These are phyloP conservation scores for Hirundo rustica DNA, from an alignment of 2,797 vertebrate genomes.

Conservation along the genomic window DNA sequence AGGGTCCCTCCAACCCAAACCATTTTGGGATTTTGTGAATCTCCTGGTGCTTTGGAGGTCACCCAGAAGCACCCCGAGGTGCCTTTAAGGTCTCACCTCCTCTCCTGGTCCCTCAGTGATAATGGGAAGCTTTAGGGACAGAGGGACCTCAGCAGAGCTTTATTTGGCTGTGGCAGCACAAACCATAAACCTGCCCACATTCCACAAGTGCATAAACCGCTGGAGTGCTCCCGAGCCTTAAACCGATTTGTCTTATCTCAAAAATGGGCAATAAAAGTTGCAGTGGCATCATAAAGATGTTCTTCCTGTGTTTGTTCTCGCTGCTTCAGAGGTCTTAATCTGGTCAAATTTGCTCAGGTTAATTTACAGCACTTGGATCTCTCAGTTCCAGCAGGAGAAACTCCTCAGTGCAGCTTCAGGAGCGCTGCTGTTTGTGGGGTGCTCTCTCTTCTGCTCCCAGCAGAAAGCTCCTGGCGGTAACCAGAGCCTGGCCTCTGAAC, in stretches of 20 bases:
- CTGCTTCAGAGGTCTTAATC: not conserved
- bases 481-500: too few species aligned
- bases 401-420: not conserved
- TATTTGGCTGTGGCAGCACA: not conserved
- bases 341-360: not conserved
- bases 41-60: not conserved
- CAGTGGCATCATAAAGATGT: not conserved
- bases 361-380: not conserved
- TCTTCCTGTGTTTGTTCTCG: not conserved
- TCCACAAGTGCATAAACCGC: not conserved
- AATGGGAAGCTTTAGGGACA: not conserved
- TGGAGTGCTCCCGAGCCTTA: not conserved
- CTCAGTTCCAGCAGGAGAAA: not conserved
- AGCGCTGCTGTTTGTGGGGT: rapidly evolving
- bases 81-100: not conserved
- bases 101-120: not conserved
- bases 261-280: not conserved
- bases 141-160: not conserved
- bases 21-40: not conserved
- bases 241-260: slow-evolving; percentile 17
- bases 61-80: not conserved
- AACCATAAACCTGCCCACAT: not conserved
- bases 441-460: not conserved
- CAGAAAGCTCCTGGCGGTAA: not conserved
- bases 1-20: not conserved